Conservation (phyloP, 1,140 invertebrate genomes). For the Helicoverpa zea region DNA sequence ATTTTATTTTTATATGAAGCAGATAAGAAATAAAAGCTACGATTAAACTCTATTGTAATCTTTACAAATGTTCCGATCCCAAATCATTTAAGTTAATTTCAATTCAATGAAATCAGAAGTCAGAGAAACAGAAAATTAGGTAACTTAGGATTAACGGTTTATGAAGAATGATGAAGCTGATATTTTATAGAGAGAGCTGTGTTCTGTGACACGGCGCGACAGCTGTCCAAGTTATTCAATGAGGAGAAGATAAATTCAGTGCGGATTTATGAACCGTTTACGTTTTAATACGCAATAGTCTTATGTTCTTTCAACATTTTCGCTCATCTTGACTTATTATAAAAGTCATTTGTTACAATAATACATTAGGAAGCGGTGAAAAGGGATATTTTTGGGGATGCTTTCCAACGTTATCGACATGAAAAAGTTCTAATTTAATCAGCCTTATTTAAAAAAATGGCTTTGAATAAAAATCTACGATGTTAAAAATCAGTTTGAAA, state of each 20-base stretch:
- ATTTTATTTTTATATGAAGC: too few species aligned
- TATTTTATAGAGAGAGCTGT: background rate
- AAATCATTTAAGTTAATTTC: background rate
- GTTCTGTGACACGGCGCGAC: conserved; percentile 10
- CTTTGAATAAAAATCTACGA: too few species aligned
- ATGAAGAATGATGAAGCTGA: background rate
- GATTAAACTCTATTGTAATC: background rate
- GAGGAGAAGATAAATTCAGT: conserved; percentile 29
- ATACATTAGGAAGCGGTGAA: too few species aligned
- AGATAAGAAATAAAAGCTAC: background rate
- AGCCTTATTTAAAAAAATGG: too few species aligned
- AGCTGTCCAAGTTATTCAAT: conserved; percentile 39
- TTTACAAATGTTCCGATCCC: background rate
- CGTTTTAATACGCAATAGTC: too few species aligned
- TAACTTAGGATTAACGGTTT: background rate
- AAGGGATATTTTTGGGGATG: too few species aligned
- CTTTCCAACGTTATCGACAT: too few species aligned
- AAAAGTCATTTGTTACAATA: too few species aligned
- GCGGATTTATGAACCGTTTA: conserved; percentile 21
- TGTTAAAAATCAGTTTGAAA: too few species aligned
- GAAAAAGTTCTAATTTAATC: too few species aligned
- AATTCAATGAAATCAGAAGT: background rate
- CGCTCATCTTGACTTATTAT: too few species aligned
- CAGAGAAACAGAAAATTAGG: conserved; percentile 10
- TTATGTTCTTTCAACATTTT: too few species aligned